A percentile compares a stretch with the other conserved stretches of the same genome.
Evolutionary conservation across 2,797 vertebrate species (phyloP).

Genomic region (Argya squamiceps): DNA sequence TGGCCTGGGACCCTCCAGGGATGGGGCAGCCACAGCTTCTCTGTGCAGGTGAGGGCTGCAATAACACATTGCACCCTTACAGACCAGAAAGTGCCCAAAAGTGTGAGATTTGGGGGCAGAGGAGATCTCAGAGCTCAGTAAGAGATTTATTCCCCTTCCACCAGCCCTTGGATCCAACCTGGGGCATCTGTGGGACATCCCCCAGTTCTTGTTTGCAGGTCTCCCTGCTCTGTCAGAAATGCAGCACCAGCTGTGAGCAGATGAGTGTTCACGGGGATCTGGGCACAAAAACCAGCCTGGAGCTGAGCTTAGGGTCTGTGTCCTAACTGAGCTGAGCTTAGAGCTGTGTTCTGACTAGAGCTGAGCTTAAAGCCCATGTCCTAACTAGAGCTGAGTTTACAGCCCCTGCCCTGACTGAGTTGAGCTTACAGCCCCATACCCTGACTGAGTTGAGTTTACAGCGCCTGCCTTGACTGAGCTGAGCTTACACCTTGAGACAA

Average conservation of each 20-base stretch:
- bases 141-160: neutral
- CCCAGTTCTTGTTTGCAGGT: neutral
- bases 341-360: fast-evolving
- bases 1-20: neutral
- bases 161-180: neutral
- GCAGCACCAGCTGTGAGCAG: neutral
- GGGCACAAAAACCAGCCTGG: neutral
- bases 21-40: neutral
- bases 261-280: fast-evolving
- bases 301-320: neutral
- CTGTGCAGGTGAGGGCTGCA: neutral
- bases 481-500: neutral
- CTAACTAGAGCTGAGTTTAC: fast-evolving
- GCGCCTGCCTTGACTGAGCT: neutral
- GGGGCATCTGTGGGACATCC: neutral
- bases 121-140: neutral
- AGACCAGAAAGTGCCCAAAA: neutral
- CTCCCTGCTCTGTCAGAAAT: neutral
- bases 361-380: fast-evolving
- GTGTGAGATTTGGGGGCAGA: neutral
- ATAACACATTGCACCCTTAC: neutral
- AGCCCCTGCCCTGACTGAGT: neutral
- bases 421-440: too few relatives aligned
- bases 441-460: neutral
- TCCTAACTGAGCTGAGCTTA: neutral